These are phyloP conservation scores for Caenorhabditis sulstoni DNA, from an alignment of 2,888 invertebrate genomes.

Conservation along the genomic window DNA sequence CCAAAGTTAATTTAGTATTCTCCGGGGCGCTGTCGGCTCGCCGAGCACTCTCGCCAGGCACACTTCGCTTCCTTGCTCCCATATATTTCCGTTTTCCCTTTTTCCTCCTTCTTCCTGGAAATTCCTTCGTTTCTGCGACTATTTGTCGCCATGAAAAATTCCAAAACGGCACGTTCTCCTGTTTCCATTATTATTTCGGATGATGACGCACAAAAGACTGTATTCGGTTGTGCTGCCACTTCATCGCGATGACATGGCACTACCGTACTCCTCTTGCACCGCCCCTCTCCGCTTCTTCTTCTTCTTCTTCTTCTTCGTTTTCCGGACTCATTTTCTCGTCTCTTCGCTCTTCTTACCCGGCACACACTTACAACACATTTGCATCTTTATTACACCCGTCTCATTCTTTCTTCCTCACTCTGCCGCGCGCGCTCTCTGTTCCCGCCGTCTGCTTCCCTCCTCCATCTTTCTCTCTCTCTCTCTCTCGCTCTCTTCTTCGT, in stretches of 20 bases:
- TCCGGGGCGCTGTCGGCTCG: conserved; percentile 23
- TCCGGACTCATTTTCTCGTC: conserved; percentile 1
- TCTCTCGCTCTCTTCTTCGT: conserved; percentile 3
- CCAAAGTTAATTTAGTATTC: conserved; percentile 60
- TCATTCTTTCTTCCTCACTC: conserved; percentile 14
- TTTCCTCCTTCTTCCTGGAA: conserved; percentile 40
- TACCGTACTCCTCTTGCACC: neutral
- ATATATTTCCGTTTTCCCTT: conserved; percentile 51
- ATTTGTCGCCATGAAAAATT: neutral
- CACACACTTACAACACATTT: conserved; percentile 22
- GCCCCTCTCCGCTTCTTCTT: neutral
- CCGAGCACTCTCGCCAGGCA: conserved; percentile 28
- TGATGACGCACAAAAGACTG: too few species aligned
- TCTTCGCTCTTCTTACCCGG: neutral
- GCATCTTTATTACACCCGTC: conserved; percentile 39
- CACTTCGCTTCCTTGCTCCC: conserved; percentile 44
- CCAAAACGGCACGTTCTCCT: neutral
- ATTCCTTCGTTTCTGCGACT: conserved; percentile 19
- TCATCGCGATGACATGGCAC: neutral
- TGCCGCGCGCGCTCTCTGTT: neutral
- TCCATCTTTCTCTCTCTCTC: neutral
- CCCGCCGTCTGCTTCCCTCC: conserved; percentile 35
- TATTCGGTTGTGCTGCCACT: too few species aligned
- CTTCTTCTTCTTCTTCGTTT: neutral
- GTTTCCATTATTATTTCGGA: neutral